Base-by-base conservation (phyloP, 1,140 invertebrate genomes). In the Drosophila triauraria region DNA sequence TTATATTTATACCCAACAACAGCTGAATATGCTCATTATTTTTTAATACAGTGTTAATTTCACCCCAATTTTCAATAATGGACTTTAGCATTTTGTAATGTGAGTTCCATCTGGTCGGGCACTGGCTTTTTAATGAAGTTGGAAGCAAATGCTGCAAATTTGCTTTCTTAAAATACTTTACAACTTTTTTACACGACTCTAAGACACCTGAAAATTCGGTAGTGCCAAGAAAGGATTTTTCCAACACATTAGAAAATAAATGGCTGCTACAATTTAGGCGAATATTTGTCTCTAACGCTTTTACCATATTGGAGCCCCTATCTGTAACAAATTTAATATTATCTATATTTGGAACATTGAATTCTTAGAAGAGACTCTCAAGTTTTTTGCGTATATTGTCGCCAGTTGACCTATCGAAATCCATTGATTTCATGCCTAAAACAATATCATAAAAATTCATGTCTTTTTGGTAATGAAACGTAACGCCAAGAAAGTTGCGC, bases 231-330 rank as follows among this genome's bases (percentile, higher is more conserved):
- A 25, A 25, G 25, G 42, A 43, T 43, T 43, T 43, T 5, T 43
- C 42, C 15, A n/a, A 43, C 3, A 43, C 42, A n/a, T 43, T 43
- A 3, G 42, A 43, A 15, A 43, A 43, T 17, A 43, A 43, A 17
- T 43, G 42, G 42, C 42, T 43, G 42, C 42, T 43, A 43, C 42
- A 43, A n/a, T 43, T 43, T n/a, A 43, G 42, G 13, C 42, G 42
- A 17, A 43, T 43, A 43, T 43, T 43, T 43, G 25, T 43, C 7
- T 43, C 42, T 43, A 43, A 43, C 3, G 42, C 42, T 43, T 43
- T 43, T n/a, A 43, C 15, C 13, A 43, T 43, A 43, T 43, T 43
- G 13, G n/a, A 43, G 13, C 42, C 42, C 13, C 13, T 43, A 43
- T 42, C 15, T 9, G 40, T 42, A 42, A 42, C 15, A 42, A 42